Evolutionary conservation across 2,888 invertebrate species (phyloP), one percentile per base, ranked within the genome.

Genomic region (Acrobasis consociella): DNA sequence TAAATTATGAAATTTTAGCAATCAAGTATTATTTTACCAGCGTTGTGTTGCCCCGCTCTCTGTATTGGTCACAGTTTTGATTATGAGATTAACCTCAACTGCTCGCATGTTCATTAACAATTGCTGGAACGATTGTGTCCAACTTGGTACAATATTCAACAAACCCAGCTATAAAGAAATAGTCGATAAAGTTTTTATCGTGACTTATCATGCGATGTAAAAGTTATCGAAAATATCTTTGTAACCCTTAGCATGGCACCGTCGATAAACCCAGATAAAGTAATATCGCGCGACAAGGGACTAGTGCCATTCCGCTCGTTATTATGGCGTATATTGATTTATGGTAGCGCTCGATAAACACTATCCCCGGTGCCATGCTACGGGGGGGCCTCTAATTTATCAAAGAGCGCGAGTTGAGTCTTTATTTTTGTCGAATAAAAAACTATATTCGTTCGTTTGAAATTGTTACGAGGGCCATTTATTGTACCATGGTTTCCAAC

Each of bases 51-150:
- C 60, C 64, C 65, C 71, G 77, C 78, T 80, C 78, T 79, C 75
- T 75, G 58, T 55, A 63, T 67, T 60, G 67, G 63, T 58, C 50
- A 66, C 61, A 65, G 62, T 59, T 62, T 63, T 58, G 49, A 46
- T n/a, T 13, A 55, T 42, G 50, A 51, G n/a, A 67, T 70, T 64
- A 60, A 52, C 49, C 58, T 51, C 16, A 13, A 46, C 13, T 46
- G 72, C 67, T 73, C 70, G 72, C 69, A 67, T 51, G 59, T 65
- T 67, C 65, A 63, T 49, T 60, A 70, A 74, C 77, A 76, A 78
- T 85, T 81, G 80, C 82, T 78, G 82, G 80, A 56, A 72, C 76
- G 68, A 81, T 81, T 80, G 75, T 72, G 69, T 75, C 74, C 74
- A 72, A 72, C 63, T 17, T 56, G 56, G 22, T 56, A 46, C 56